Evolutionary conservation across 2,113 vertebrate genomes (phyloP), one percentile per base, ranked within the genome.

Genomic region (Saguinus midas): DNA sequence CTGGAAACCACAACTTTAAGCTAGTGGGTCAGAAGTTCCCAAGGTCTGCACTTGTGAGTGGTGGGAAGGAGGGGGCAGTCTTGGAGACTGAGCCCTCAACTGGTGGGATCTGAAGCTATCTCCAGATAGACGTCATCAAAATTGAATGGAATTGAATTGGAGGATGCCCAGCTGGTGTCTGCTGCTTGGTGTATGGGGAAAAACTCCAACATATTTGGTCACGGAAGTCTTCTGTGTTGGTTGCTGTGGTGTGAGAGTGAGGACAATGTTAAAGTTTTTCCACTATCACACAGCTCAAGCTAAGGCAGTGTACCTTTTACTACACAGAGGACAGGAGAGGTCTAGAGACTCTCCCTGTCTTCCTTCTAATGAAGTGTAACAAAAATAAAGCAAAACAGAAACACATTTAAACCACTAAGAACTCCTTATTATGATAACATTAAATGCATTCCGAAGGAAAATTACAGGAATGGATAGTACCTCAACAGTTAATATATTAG

Each of bases 401-500:
- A 58, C 2, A 57, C 6, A 21, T 83, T 78, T 82, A 70, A 90
- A 82, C 88, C 23, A 43, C 5, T 37, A 57, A 70, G 20, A 70
- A 8, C 3, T 9, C 37, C 50, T 76, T 64, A 66, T 92, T 81
- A 43, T 55, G 43, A 50, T 84, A 66, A 86, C 16, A 50, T 61
- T n/a, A 40, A 58, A 43, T 58, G 61, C 17, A 90, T 55, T 83
- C 23, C 29, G 73, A 78, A 78, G 21, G 18, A 78, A 79, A 87
- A 86, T 61, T 75, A 78, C 72, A 79, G 8, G 2, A 37, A 29
- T 57, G 37, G 9, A 85, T 3, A 70, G 68, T 58, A 55, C 5
- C 43, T 91, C 16, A 55, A 96, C 73, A 84, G 93, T 97, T 97
- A 97, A 96, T 35, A 79, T 3, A 84, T 94, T 93, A 92, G 50